Evolutionary conservation across 2,888 invertebrate genomes (phyloP), one percentile per base, ranked within the genome.

Genomic region (Melikaiella ostensackeni): DNA sequence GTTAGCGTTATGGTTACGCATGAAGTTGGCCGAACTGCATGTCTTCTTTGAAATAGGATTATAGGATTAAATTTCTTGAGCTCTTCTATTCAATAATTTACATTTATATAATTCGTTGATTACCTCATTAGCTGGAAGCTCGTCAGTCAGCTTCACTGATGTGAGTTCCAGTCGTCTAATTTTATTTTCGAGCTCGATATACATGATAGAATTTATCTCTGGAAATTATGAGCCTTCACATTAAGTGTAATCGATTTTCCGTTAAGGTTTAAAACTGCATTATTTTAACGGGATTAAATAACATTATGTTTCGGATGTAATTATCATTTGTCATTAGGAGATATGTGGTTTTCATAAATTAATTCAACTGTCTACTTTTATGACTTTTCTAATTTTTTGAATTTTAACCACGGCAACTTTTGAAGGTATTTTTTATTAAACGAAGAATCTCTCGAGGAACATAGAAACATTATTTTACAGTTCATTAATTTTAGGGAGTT

Each of bases 41-140:
- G n/a, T n/a, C n/a, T n/a, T n/a, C n/a, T n/a, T n/a, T n/a, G n/a
- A n/a, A n/a, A n/a, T n/a, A n/a, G n/a, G n/a, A n/a, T n/a, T n/a
- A n/a, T n/a, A n/a, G n/a, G n/a, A n/a, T n/a, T n/a, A n/a, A n/a
- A n/a, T n/a, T n/a, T n/a, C n/a, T n/a, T n/a, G n/a, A n/a, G n/a
- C n/a, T n/a, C n/a, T n/a, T n/a, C n/a, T n/a, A n/a, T n/a, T n/a
- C n/a, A n/a, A n/a, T n/a, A n/a, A n/a, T n/a, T n/a, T n/a, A n/a
- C n/a, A 63, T 9, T 63, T 63, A 21, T 24, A 38, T 63, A 63
- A 63, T 11, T 38, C 11, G 6, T 38, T 63, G 21, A 63, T 63
- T 38, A 63, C 9, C 13, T 63, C 13, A 63, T 63, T 13, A 63
- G 2, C 62, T 27, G 38, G 11, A 35, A 63, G 35, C 63, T 63